Base-by-base conservation (phyloP, 2,113 vertebrate species). In the Aramus guarauna region DNA sequence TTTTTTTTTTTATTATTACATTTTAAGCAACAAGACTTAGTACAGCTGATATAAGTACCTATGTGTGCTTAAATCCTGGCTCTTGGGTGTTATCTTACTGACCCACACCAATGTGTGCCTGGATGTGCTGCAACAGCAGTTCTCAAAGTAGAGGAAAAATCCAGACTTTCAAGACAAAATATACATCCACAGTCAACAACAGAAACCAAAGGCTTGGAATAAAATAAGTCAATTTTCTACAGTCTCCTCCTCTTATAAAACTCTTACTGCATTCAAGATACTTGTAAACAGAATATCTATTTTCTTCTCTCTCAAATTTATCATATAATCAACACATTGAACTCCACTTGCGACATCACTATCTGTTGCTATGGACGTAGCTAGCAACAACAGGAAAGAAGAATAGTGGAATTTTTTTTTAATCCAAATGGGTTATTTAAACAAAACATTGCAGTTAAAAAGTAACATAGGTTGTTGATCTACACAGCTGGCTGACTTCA, bases 381-480 rank as follows among this genome's bases (percentile, higher is more conserved):
- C 56, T 80, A 82, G 88, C 78, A 96, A 84, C 79, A 66, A 92
- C 11, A 11, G 56, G 39, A 16, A 91, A 64, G 27, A 76, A 72
- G 11, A 86, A 67, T 2, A 67, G 63, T 29, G 23, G 56, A 62
- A 23, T 2, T 30, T 34, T 47, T 47, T 84, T 29, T 53, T 52
- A 87, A 89, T 89, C 86, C 52, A 81, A 96, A 92, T 78, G 48
- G 68, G 63, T 85, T 89, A 88, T 83, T 94, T 90, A 94, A 89
- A 93, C 82, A 93, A 93, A 94, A 86, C 72, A 37, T 30, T 55
- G 58, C 73, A 39, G 69, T 87, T 94, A 73, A 89, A 76, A 95
- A 69, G 36, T 74, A 76, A 47, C 64, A 67, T 3, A 62, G 63
- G 73, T 45, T 71, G 75, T 32, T 91, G 88, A 85, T 96, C 82